Base-by-base conservation (phyloP, 2,797 vertebrate genomes). In the Xiphophorus birchmanni region DNA sequence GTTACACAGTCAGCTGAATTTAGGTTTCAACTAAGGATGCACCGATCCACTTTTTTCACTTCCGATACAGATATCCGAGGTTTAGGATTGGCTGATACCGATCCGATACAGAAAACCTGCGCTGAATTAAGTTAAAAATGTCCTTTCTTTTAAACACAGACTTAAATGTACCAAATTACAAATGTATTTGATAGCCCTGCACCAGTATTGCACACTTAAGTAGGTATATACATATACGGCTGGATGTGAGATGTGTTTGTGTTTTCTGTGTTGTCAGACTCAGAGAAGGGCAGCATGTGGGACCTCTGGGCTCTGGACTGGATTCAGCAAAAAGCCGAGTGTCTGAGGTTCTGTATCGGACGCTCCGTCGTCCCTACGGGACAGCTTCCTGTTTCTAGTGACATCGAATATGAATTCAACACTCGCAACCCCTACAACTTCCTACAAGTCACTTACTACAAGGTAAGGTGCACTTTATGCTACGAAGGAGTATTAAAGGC, bases 351-450 rank as follows among this genome's bases (percentile, higher is more conserved):
- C 86, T 99, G 97, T 80, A 79, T 96, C 4, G 91, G 88, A 26
- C 93, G 92, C 78, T 94, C 88, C 0, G 86, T 97, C 72, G 90
- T 94, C 72, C 93, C 95, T 47, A 92, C 94, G 0, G 97, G 95
- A 77, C 95, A 95, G 50, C 95, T 97, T 73, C 96, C 98, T 2
- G 95, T 97, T 82, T 97, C 96, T 60, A 58, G 74, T 0, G 95
- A 96, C 82, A 94, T 98, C 2, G 96, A 95, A 21, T 96, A 95
- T 73, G 97, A 98, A 83, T 99, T 99, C 79, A 82, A 94, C 80
- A 94, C 86, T 75, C 95, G 98, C 77, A 97, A 97, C 91, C 96
- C 97, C 54, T 99, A 99, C 94, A 99, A 99, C 95, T 99, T 97
- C 88, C 95, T 99, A 35, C 98, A 99, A 88, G 94, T 99, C 84